Evolutionary conservation across 1,140 invertebrate species (phyloP), one percentile per base, ranked within the genome.

Genomic region (Ridgeia piscesae): DNA sequence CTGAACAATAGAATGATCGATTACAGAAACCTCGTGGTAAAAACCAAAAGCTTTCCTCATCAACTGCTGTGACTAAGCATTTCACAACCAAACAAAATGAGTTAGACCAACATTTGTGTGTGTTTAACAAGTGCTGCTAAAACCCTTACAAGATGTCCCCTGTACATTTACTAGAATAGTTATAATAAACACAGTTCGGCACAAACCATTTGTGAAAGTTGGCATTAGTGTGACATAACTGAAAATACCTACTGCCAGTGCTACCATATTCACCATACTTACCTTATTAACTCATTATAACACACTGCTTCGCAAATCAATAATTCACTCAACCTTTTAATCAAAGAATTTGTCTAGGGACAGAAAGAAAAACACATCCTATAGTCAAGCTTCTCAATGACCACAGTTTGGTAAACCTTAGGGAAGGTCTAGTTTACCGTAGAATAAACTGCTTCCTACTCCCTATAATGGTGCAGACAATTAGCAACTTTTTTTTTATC

Each of bases 401-500:
- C 4, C 42, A 42, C 11, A 77, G 58, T 77, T 77, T 77, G 58
- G 58, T 31, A 21, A 77, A 42, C 11, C 4, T 42, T 42, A 42
- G 42, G 42, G 42, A 42, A n/a, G n/a, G 42, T 42, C 42, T 42
- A 42, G 42, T 42, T 42, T 42, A 42, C 4, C 42, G 42, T 11
- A 42, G 11, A 42, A 4, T n/a, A n/a, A n/a, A n/a, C n/a, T n/a
- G n/a, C n/a, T n/a, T n/a, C n/a, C n/a, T n/a, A n/a, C n/a, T n/a
- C n/a, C n/a, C n/a, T n/a, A 17, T 77, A 17, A 27, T 77, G 58
- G 58, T 77, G 17, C 34, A 33, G 31, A 14, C 33, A 34, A 34
- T 50, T 91, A 91, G 35, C 92, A 91, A 91, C 58, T n/a, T 92
- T 88, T 42, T n/a, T 48, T 93, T 33, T 93, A 93, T 88, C 92